phyloP scores from a whole-genome alignment of 2,888 invertebrate genomes.

The Falcaria lacertinaria region DNA sequence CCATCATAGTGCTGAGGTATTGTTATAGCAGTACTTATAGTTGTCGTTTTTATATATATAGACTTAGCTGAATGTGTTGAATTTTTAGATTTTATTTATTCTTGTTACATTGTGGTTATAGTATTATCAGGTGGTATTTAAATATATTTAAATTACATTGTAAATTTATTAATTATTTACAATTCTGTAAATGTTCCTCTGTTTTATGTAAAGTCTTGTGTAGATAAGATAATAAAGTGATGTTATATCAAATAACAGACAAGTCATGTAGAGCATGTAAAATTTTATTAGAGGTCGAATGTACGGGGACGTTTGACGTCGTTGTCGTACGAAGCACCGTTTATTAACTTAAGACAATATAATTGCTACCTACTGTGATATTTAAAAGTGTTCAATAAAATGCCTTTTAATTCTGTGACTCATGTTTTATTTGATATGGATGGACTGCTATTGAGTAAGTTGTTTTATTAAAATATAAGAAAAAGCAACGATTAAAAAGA shows the following conservation, averaged over 20 bases:
- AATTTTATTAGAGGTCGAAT: not conserved
- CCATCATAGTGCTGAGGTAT: too few species aligned
- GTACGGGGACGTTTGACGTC: not conserved
- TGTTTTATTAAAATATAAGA: conserved; percentile 6
- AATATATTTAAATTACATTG: not conserved
- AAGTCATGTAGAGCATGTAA: not conserved
- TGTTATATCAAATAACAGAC: conserved; percentile 16
- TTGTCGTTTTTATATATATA: too few species aligned
- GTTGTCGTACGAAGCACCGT: not conserved
- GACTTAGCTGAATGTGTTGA: too few species aligned
- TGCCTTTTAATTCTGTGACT: conserved; percentile 42
- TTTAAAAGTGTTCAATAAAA: conserved; percentile 23
- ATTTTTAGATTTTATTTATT: not conserved
- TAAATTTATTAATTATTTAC: not conserved
- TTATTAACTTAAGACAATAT: not conserved
- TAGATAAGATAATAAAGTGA: conserved; percentile 21
- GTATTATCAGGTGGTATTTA: too few species aligned
- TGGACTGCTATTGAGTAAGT: conserved; percentile 65
- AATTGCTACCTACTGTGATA: conserved; percentile 9
- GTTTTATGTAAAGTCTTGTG: not conserved
- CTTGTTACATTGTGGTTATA: not conserved
- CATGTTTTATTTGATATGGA: conserved; percentile 74
- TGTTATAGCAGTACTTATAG: too few species aligned
- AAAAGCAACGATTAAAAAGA: too few species aligned
- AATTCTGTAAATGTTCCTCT: not conserved